Conservation (phyloP, 2,797 vertebrate genomes). For the Microctenopoma stevenorrisi region DNA sequence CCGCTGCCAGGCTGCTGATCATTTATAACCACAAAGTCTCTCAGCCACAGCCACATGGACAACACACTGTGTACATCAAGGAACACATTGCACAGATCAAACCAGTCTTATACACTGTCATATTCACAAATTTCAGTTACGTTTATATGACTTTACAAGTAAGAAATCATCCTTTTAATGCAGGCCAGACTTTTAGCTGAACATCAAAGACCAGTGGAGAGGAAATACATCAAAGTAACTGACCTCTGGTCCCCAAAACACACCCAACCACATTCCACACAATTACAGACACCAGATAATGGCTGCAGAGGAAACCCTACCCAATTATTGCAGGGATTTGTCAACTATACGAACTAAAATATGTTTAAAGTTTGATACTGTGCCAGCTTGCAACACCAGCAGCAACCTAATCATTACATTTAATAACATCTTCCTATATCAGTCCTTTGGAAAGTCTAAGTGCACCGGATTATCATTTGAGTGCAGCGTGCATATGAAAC, state of each 20-base stretch:
- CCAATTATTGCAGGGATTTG: constrained; percentile 44
- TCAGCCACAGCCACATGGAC: constrained; percentile 24
- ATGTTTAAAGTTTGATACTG: constrained; percentile 44
- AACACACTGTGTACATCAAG: constrained; percentile 17
- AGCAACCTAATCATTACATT: constrained; percentile 1
- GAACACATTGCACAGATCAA: constrained; percentile 27
- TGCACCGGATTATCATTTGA: background rate
- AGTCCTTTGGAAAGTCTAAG: constrained; percentile 6
- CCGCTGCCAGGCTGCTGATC: constrained; percentile 24
- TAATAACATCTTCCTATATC: constrained; percentile 10
- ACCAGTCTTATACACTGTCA: constrained; percentile 14
- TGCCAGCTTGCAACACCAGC: constrained; percentile 38
- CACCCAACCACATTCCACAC: constrained; percentile 76
- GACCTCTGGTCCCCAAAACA: constrained; percentile 77
- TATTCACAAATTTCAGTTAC: constrained; percentile 24
- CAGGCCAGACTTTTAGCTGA: constrained; percentile 33
- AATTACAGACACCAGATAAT: constrained; percentile 73
- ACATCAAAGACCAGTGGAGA: constrained; percentile 72
- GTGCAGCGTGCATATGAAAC: background rate
- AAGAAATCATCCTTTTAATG: constrained; percentile 41
- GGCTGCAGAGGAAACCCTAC: constrained; percentile 58
- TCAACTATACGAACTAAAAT: constrained; percentile 39
- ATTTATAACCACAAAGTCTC: constrained; percentile 41
- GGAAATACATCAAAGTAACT: constrained; percentile 77
- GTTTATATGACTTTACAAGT: constrained; percentile 24